Percentiles rank a stretch among this genome's conserved stretches.
phyloP scores from a whole-genome alignment of 2,888 invertebrate genomes.

The Galerucella calmariensis region DNA sequence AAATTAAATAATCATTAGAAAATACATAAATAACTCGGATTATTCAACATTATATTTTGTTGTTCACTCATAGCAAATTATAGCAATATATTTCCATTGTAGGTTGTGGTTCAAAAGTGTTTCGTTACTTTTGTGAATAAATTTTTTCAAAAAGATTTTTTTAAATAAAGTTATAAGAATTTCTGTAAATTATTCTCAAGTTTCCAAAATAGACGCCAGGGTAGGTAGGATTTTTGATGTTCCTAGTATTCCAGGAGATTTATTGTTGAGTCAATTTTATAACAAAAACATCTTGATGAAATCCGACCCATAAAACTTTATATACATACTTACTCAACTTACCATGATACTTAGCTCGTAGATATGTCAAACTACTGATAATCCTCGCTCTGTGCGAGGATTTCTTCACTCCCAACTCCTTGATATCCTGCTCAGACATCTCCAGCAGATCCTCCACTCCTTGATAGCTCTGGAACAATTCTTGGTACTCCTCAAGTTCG shows the following conservation, averaged over 20 bases:
- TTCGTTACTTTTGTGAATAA: no score
- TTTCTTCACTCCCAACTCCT: conserved; percentile 71
- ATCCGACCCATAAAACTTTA: no score
- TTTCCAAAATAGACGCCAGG: no score
- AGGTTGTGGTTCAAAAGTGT: no score
- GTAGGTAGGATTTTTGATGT: no score
- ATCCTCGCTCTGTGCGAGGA: conserved; percentile 74
- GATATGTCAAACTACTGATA: conserved; percentile 72
- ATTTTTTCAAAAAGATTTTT: no score
- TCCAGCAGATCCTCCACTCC: conserved; percentile 72
- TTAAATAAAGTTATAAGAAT: no score
- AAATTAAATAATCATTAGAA: conserved; percentile 9
- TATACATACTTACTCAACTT: conserved; percentile 48
- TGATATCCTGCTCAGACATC: conserved; percentile 70
- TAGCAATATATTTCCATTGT: no score
- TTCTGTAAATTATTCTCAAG: no score
- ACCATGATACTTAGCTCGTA: conserved; percentile 72
- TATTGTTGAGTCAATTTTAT: no score
- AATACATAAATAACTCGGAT: background rate
- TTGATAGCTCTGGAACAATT: conserved; percentile 65
- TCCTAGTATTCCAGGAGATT: no score
- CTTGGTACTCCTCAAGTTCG: conserved; percentile 70
- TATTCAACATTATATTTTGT: background rate
- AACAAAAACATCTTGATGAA: no score
- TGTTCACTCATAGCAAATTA: background rate